These are phyloP conservation scores for Eumacrocentrus americanus DNA, from an alignment of 2,888 invertebrate genomes.

Conservation along the genomic window DNA sequence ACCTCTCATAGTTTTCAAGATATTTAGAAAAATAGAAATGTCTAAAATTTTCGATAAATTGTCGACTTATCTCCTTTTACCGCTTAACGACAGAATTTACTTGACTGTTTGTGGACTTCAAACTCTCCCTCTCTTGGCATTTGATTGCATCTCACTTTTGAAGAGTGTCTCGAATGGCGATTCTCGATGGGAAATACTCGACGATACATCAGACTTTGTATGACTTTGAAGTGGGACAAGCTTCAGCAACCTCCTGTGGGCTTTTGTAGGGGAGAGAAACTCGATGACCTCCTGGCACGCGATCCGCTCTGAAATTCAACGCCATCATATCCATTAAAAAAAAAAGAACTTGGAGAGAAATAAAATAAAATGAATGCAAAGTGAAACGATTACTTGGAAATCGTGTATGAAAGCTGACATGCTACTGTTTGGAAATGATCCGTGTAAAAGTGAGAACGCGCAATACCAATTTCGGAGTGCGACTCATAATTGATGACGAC, in stretches of 20 bases:
- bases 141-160: slow-evolving; percentile 1
- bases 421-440: not conserved
- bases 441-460: not conserved
- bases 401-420: not conserved
- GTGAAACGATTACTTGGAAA: not conserved
- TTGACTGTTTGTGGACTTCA: too few relatives aligned
- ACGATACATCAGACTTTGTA: not conserved
- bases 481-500: not conserved
- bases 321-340: not conserved
- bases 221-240: not conserved
- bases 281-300: slow-evolving; percentile 5
- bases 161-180: slow-evolving; percentile 2
- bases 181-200: not conserved
- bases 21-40: too few relatives aligned
- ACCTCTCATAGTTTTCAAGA: too few relatives aligned
- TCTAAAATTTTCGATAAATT: too few relatives aligned
- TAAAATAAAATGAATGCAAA: not conserved
- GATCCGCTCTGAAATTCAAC: not conserved
- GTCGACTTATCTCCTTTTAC: too few relatives aligned
- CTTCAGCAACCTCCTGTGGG: slow-evolving; percentile 1
- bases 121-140: not conserved
- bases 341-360: not conserved
- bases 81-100: too few relatives aligned
- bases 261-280: not conserved
- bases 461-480: not conserved